Percentiles rank a stretch among this genome's conserved stretches.
Conservation (phyloP, 2,113 vertebrate species). For the Ginglymostoma cirratum region DNA sequence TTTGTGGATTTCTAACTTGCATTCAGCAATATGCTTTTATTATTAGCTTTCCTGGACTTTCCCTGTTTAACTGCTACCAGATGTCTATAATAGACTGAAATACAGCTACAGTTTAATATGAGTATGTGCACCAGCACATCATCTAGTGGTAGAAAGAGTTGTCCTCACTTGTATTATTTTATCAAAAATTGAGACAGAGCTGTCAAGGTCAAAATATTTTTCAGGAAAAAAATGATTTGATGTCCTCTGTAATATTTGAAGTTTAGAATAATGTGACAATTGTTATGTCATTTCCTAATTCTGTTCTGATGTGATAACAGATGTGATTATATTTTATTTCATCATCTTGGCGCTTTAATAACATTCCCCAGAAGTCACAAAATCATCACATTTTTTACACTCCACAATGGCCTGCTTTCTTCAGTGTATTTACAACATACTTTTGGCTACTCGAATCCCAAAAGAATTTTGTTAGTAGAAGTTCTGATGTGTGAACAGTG, state of each 20-base stretch:
- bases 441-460: background rate
- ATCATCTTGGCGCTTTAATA: background rate
- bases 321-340: slow-evolving; percentile 32
- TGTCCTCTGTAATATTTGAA: background rate
- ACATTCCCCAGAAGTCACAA: slow-evolving; percentile 16
- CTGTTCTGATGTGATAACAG: slow-evolving; percentile 28
- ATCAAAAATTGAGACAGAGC: background rate
- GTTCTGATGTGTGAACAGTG: slow-evolving; percentile 16
- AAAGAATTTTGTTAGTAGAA: background rate
- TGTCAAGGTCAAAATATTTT: background rate
- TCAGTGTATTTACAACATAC: background rate
- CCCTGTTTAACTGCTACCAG: background rate
- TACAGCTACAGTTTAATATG: background rate
- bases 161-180: background rate
- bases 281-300: slow-evolving; percentile 8
- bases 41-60: background rate
- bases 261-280: slow-evolving; percentile 10
- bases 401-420: slow-evolving; percentile 22
- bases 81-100: background rate
- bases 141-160: slow-evolving; percentile 1
- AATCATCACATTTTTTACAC: background rate
- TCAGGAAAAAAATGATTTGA: background rate
- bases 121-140: background rate
- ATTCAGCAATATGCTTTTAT: background rate
- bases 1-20: background rate